Base-by-base conservation (phyloP, 2,888 invertebrate genomes). In the Clepsis dumicolana region DNA sequence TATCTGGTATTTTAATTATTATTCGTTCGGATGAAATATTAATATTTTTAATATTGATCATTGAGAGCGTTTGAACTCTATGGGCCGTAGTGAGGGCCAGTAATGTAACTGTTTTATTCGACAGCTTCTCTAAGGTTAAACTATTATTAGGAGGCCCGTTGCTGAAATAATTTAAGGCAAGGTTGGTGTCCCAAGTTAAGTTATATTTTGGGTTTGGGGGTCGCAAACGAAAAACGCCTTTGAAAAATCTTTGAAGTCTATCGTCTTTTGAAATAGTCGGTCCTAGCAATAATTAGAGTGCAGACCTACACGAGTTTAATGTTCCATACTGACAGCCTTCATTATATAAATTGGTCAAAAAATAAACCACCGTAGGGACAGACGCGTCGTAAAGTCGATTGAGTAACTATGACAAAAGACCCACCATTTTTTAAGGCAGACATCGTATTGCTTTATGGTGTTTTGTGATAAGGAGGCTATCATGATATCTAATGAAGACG, bases 291-390 rank as follows among this genome's bases (percentile, higher is more conserved):
- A 63, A 16, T 1, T 35, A 52, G 0, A 63, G 25, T 1, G 63
- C 63, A 0, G 63, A 63, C 14, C 53, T 52, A 27, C 38, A 53
- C 8, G 38, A 18, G 7, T 63, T 53, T 4, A 63, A 27, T 12
- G 63, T 63, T 5, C 63, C 53, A 10, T 63, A 63, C 14, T 63
- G 52, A 38, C 24, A 24, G 18, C 63, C 63, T 7, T 35, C 10
- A 25, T 62, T 27, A 18, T 35, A 62, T 24, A 62, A 35, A 18
- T 35, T 16, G 2, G 63, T 63, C 12, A 41, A 18, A n/a, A 53
- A 63, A 18, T 25, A 38, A 18, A 63, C 2, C 1, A 63, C 38
- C 8, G 50, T 52, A 16, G 52, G 52, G 2, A 52, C 21, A 35
- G 62, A 52, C 4, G 50, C 38, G 12, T 18, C 10, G 14, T 44